A percentile compares a stretch with the other conserved stretches of the same genome.
Conservation (phyloP, 1,140 invertebrate genomes). For the Argopecten irradians region DNA sequence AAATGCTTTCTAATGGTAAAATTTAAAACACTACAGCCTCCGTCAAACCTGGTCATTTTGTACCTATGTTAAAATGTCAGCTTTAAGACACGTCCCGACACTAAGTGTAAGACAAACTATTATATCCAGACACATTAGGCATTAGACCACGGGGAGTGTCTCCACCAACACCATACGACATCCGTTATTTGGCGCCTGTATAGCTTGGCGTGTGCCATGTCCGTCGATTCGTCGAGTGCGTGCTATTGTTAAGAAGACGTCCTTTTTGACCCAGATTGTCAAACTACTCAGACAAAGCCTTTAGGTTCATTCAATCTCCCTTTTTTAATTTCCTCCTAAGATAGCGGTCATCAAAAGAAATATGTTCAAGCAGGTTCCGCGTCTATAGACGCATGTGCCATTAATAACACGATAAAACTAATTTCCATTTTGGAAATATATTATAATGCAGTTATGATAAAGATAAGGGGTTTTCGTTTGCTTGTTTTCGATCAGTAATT, state of each 20-base stretch:
- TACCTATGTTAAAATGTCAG: neutral
- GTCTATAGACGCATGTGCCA: too few species aligned
- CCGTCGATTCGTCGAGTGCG: neutral
- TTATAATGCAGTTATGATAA: too few species aligned
- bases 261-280: neutral
- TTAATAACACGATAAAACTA: too few species aligned
- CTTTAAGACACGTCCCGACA: neutral
- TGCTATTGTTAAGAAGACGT: neutral
- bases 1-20: neutral
- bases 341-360: neutral
- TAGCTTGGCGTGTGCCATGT: neutral
- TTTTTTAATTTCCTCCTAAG: neutral
- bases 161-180: neutral
- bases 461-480: too few species aligned
- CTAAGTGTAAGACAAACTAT: neutral
- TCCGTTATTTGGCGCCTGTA: neutral
- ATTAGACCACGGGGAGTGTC: constrained; percentile 11
- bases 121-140: neutral
- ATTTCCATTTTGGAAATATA: too few species aligned
- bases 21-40: neutral
- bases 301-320: neutral
- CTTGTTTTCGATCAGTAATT: too few species aligned
- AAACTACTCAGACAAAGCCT: neutral
- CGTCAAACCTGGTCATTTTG: neutral
- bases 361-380: neutral